Base-by-base conservation (phyloP, 2,888 invertebrate species). In the Malthinus flaveolus region DNA sequence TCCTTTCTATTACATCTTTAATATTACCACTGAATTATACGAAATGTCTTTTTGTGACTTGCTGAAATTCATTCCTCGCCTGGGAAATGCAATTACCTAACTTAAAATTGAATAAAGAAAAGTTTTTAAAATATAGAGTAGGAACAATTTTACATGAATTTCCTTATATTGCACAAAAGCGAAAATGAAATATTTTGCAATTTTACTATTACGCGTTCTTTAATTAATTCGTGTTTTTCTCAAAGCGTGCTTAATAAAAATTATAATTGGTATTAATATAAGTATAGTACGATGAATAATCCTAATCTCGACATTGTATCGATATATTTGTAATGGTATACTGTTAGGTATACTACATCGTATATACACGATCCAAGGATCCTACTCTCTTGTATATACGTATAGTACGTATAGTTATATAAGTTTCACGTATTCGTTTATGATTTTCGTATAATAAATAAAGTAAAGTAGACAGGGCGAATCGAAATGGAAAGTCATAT, bases 1-100 rank as follows among this genome's bases (percentile, higher is more conserved):
- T 63, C 61, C 63, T 59, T 61, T 61, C 64, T 64, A 64, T 66
- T 64, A 61, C 66, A 59, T 63, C 64, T 61, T 62, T 60, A 64
- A 65, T 65, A 64, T 64, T 61, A 61, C 23, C 61, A 54, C 57
- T 62, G 62, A 66, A 64, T 66, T 64, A 64, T 64, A 53, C 63
- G 63, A 61, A 59, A 61, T 61, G 60, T 61, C 63, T 58, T 61
- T 59, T 60, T 63, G 61, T 59, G 61, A 55, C 61, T 49, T 47
- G 61, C 53, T 35, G 50, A 61, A 61, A 61, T 61, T 61, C 55
- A 61, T 61, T 61, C 61, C 54, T 51, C 61, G 61, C 58, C 55
- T 58, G 54, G 58, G 49, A 58, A 61, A 58, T 52, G 55, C 57
- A 61, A 58, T 61, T 61, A 55, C 61, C 54, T 23, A 52, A 58